Percentiles rank a stretch among this genome's conserved stretches.
These are phyloP conservation scores for Tiliacea aurago DNA, from an alignment of 2,888 invertebrate species.

Conservation along the genomic window DNA sequence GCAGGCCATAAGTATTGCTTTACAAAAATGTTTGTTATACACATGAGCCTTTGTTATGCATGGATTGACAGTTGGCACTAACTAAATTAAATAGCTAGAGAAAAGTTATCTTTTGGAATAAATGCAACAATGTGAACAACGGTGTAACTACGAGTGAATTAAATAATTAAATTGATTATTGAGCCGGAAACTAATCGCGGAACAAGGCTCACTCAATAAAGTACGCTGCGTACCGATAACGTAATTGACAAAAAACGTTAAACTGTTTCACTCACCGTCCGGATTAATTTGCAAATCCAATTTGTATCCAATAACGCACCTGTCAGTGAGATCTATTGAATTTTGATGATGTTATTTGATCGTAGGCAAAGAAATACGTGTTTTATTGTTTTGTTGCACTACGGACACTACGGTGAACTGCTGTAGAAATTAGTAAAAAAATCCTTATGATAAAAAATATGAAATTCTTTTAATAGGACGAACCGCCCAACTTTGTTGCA, in stretches of 20 bases:
- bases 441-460: neutral
- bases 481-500: no score
- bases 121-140: slow-evolving; percentile 21
- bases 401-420: neutral
- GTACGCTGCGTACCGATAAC: slow-evolving; percentile 54
- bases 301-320: slow-evolving; percentile 74
- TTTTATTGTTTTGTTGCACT: slow-evolving; percentile 31
- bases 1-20: neutral
- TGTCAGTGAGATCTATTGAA: slow-evolving; percentile 75
- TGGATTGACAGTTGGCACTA: neutral
- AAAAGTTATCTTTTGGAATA: slow-evolving; percentile 6
- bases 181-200: slow-evolving; percentile 57
- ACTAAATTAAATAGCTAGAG: slow-evolving; percentile 11
- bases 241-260: slow-evolving; percentile 69
- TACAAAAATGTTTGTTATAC: slow-evolving; percentile 6
- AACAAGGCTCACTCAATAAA: slow-evolving; percentile 57
- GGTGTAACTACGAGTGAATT: slow-evolving; percentile 48
- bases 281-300: slow-evolving; percentile 79
- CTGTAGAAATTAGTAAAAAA: neutral
- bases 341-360: slow-evolving; percentile 73
- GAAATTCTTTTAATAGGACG: no score
- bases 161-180: slow-evolving; percentile 57
- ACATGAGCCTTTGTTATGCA: slow-evolving; percentile 1
- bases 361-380: slow-evolving; percentile 41
- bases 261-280: slow-evolving; percentile 70